Percentiles rank a stretch among this genome's conserved stretches.
These are phyloP conservation scores for Trachurus trachurus DNA, from an alignment of 2,797 vertebrate genomes.

Conservation along the genomic window DNA sequence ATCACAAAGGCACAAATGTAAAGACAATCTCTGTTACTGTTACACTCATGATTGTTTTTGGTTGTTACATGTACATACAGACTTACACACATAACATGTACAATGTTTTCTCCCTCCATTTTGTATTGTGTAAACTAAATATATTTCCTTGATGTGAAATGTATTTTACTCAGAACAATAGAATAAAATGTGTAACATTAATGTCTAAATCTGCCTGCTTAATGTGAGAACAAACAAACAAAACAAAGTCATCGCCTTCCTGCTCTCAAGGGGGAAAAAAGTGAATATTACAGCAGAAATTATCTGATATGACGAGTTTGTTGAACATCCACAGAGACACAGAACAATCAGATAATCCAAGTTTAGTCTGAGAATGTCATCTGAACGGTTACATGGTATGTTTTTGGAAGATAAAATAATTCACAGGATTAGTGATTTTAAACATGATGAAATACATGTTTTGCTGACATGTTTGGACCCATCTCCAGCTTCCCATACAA, in stretches of 20 bases:
- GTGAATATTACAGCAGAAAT: not conserved
- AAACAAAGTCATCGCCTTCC: accelerated
- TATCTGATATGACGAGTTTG: not conserved
- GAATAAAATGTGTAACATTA: slow-evolving; percentile 77
- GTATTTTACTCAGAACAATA: slow-evolving; percentile 79
- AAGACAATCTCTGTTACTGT: slow-evolving; percentile 60
- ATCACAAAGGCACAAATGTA: slow-evolving; percentile 46
- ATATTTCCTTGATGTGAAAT: slow-evolving; percentile 71
- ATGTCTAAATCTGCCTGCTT: slow-evolving; percentile 27
- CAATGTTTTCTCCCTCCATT: slow-evolving; percentile 61
- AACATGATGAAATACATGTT: not conserved
- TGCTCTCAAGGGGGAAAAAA: not conserved
- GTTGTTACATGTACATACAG: slow-evolving; percentile 43
- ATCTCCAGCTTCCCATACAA: slow-evolving; percentile 5
- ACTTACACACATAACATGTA: slow-evolving; percentile 29
- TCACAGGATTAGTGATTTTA: not conserved
- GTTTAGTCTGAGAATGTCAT: not conserved
- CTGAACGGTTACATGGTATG: not conserved
- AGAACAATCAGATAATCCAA: not conserved
- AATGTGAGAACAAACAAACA: not conserved
- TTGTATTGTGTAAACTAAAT: slow-evolving; percentile 71
- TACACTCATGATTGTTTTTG: slow-evolving; percentile 66
- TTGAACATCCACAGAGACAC: not conserved
- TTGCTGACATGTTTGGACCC: not conserved
- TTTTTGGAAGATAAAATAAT: not conserved